Evolutionary conservation across 37 sponge, comb jelly and placozoan species (phyloP).

Genomic region (Eunapius fragilis): DNA sequence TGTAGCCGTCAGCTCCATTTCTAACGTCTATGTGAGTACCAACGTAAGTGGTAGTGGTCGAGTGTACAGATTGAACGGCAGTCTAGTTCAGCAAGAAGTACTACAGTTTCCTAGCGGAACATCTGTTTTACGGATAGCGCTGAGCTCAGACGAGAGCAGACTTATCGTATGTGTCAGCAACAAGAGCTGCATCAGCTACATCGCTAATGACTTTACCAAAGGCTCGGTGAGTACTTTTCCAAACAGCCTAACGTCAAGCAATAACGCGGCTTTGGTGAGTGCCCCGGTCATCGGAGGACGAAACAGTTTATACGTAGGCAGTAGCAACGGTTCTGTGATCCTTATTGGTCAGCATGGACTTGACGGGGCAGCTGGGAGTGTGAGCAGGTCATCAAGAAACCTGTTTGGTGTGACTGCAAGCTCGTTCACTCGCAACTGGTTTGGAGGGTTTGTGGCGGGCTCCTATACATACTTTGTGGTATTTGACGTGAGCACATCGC

Average conservation of each 20-base stretch:
- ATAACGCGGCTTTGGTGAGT: background rate
- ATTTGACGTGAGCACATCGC: background rate
- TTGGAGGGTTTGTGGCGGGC: background rate
- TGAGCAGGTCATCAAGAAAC: background rate
- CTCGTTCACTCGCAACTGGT: constrained; percentile 1
- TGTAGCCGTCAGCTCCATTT: background rate
- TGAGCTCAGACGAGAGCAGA: background rate
- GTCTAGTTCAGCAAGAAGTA: background rate
- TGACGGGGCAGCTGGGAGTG: background rate
- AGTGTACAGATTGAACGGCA: background rate
- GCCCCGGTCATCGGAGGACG: background rate
- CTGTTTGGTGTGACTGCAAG: background rate
- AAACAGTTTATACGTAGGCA: background rate
- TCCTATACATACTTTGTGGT: constrained; percentile 10
- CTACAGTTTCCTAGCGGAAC: background rate
- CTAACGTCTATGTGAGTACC: background rate
- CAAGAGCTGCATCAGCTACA: background rate
- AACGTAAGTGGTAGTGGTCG: too few species aligned
- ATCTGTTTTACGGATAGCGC: background rate
- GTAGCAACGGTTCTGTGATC: background rate
- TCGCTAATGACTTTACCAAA: background rate
- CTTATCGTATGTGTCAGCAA: background rate
- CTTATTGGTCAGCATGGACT: background rate
- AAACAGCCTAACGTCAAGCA: background rate
- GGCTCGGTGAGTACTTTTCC: background rate